phyloP scores from a whole-genome alignment of 2,113 vertebrate species.

The Saccopteryx leptura region DNA sequence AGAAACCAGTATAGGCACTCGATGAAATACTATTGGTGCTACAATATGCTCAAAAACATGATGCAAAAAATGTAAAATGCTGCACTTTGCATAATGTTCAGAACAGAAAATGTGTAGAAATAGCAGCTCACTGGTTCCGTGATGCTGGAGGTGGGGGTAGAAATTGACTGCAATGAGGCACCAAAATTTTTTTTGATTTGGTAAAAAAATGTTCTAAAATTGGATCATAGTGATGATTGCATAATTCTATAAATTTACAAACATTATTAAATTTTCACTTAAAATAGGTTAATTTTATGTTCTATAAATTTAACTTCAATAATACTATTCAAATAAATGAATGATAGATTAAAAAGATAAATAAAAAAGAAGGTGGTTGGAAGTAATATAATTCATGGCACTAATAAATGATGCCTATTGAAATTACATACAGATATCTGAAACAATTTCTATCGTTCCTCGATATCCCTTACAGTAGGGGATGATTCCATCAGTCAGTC shows the following conservation, averaged over 20 bases:
- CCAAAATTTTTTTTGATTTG: background rate
- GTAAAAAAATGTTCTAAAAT: background rate
- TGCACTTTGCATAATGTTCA: background rate
- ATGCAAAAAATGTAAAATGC: background rate
- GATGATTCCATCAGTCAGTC: background rate
- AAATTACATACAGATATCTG: background rate
- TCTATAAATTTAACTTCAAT: background rate
- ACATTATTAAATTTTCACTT: background rate
- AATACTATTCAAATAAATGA: background rate
- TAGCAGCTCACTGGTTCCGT: background rate
- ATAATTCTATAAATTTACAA: background rate
- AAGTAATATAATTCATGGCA: conserved; percentile 13
- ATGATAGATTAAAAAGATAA: background rate
- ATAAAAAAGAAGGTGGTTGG: background rate
- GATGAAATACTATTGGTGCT: background rate
- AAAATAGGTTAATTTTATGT: background rate
- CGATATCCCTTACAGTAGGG: background rate
- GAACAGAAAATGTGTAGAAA: background rate
- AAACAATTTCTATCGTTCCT: background rate
- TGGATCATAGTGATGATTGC: background rate
- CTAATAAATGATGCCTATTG: background rate
- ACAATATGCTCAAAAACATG: background rate
- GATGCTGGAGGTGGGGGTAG: background rate
- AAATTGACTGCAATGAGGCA: background rate
- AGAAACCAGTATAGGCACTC: background rate